Evolutionary conservation across 1,140 invertebrate species (phyloP).

Genomic region (Microplitis mediator): DNA sequence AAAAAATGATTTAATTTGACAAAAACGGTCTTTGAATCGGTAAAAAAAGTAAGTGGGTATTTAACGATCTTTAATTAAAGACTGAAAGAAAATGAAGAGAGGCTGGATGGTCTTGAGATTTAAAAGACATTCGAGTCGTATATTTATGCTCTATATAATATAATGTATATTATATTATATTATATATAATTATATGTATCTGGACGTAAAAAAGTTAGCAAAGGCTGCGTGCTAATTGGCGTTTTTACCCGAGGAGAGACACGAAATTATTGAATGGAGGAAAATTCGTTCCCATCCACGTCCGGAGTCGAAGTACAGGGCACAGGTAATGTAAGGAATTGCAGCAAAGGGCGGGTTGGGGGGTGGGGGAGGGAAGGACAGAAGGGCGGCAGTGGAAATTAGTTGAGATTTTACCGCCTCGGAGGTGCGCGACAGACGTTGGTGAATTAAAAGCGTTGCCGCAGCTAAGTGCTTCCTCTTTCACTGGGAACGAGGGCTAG

Average conservation of each 20-base stretch:
- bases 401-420: conserved; percentile 31
- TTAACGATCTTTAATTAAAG: too few relatives aligned
- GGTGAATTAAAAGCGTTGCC: conserved; percentile 37
- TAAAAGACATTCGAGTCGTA: too few relatives aligned
- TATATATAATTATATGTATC: too few relatives aligned
- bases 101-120: too few relatives aligned
- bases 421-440: not conserved
- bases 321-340: not conserved
- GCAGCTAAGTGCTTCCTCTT: conserved; percentile 37
- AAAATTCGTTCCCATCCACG: not conserved
- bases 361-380: not conserved
- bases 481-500: conserved; percentile 8
- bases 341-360: not conserved
- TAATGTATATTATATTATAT: too few relatives aligned
- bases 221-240: conserved; percentile 22
- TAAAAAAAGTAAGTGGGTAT: too few relatives aligned
- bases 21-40: too few relatives aligned
- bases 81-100: too few relatives aligned
- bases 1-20: too few relatives aligned
- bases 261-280: conserved; percentile 20
- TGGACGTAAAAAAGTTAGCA: too few relatives aligned
- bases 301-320: not conserved
- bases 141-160: too few relatives aligned
- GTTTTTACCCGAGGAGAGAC: not conserved
- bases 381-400: conserved; percentile 31